Evolutionary conservation across 2,113 vertebrate genomes (phyloP).

Genomic region (Lepisosteus osseus): DNA sequence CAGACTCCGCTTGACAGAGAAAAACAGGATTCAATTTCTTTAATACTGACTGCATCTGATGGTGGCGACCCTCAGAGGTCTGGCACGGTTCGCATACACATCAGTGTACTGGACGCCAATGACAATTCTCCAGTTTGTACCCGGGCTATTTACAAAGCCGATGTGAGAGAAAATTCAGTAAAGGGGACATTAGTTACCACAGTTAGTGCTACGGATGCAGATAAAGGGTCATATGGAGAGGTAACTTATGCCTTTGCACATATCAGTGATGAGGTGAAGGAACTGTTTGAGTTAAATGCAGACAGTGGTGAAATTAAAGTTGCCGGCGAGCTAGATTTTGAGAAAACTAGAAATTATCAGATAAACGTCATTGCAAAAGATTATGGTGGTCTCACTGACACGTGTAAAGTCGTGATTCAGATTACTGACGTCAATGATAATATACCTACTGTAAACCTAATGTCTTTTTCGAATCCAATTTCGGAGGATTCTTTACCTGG

Average conservation of each 20-base stretch:
- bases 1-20: conserved; percentile 56
- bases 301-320: conserved; percentile 57
- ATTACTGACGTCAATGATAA: conserved; percentile 65
- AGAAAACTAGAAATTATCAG: conserved; percentile 36
- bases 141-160: conserved; percentile 52
- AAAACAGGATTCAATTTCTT: conserved; percentile 37
- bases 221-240: conserved; percentile 47
- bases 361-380: conserved; percentile 54
- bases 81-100: conserved; percentile 48
- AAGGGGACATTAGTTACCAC: conserved; percentile 41
- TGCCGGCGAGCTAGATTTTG: conserved; percentile 46
- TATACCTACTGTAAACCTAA: conserved; percentile 49
- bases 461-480: conserved; percentile 55
- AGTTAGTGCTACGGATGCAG: conserved; percentile 52
- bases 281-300: conserved; percentile 55
- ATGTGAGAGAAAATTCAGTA: conserved; percentile 43
- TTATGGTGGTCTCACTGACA: conserved; percentile 41
- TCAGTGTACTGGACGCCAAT: conserved; percentile 56
- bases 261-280: conserved; percentile 19
- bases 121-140: conserved; percentile 59
- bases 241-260: conserved; percentile 46
- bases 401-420: conserved; percentile 52
- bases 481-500: conserved; percentile 52
- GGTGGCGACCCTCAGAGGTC: conserved; percentile 59
- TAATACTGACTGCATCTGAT: conserved; percentile 54